Percentiles rank a stretch among this genome's conserved stretches.
These are phyloP conservation scores for Thoracochromis brauschi DNA, from an alignment of 2,113 vertebrate species.

Conservation along the genomic window DNA sequence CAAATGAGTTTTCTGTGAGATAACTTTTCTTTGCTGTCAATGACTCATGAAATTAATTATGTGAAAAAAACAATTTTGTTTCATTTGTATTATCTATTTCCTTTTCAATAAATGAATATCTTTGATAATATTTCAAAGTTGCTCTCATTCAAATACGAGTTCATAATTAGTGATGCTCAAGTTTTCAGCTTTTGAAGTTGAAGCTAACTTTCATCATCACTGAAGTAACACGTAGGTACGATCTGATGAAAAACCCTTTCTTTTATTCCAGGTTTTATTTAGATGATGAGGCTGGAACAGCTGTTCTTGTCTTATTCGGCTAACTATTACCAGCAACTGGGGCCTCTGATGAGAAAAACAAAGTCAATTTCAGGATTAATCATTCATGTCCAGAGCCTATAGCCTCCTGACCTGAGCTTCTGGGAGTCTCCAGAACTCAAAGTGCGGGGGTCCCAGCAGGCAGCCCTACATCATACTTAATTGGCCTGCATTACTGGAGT, in stretches of 20 bases:
- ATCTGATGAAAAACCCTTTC: not conserved
- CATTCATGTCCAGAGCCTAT: constrained; percentile 24
- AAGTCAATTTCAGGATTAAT: constrained; percentile 41
- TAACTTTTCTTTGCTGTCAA: constrained; percentile 25
- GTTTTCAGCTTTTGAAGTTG: constrained; percentile 4
- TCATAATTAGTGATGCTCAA: not conserved
- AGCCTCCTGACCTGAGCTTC: constrained; percentile 30
- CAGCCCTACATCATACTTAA: constrained; percentile 20
- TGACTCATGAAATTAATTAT: constrained; percentile 56
- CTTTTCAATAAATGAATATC: constrained; percentile 68
- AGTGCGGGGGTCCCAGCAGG: constrained; percentile 30
- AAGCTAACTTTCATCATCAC: constrained; percentile 12
- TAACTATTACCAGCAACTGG: not conserved
- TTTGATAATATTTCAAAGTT: constrained; percentile 56
- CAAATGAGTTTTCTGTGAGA: constrained; percentile 26
- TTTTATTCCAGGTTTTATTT: not conserved
- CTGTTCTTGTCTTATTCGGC: not conserved
- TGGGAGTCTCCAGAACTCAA: constrained; percentile 11
- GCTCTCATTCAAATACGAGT: constrained; percentile 26
- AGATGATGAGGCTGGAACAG: not conserved
- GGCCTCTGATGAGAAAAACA: constrained; percentile 3
- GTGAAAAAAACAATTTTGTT: constrained; percentile 42
- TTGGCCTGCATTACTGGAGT: constrained; percentile 45
- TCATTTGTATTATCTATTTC: constrained; percentile 61
- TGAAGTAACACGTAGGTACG: not conserved